Evolutionary conservation across 2,797 vertebrate genomes (phyloP).

Genomic region (Alfaro cultratus): DNA sequence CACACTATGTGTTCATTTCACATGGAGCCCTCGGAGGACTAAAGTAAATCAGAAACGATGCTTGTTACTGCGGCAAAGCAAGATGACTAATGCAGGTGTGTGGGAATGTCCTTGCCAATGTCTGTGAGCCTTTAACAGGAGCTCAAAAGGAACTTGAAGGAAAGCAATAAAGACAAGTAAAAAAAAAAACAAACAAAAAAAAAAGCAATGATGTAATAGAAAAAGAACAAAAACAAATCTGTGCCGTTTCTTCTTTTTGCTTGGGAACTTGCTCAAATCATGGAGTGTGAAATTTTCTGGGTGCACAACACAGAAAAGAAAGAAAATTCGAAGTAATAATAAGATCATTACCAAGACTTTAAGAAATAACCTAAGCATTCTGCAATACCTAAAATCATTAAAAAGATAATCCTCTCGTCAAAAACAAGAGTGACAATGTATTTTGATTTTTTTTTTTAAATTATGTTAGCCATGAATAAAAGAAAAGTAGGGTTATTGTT

Average conservation of each 20-base stretch:
- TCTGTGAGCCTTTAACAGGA: background rate
- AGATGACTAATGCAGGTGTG: background rate
- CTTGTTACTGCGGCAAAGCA: background rate
- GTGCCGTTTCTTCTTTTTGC: background rate
- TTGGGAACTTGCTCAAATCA: background rate
- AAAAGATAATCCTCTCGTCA: background rate
- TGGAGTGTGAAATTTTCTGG: background rate
- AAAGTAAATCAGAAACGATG: background rate
- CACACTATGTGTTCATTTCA: background rate
- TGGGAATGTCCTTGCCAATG: background rate
- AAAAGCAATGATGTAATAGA: background rate
- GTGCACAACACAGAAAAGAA: background rate
- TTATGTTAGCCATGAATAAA: no score
- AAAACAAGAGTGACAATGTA: background rate
- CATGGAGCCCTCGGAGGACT: background rate
- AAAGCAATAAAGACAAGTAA: background rate
- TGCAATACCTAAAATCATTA: background rate
- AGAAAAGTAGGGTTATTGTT: background rate
- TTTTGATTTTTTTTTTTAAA: no score
- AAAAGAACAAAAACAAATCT: background rate
- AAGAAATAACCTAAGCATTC: background rate
- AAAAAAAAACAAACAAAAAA: background rate
- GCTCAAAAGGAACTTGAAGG: background rate
- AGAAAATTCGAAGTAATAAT: background rate
- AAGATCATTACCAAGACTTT: background rate